Conservation (phyloP, 2,797 vertebrate species). For the Acanthurus leucopareius region DNA sequence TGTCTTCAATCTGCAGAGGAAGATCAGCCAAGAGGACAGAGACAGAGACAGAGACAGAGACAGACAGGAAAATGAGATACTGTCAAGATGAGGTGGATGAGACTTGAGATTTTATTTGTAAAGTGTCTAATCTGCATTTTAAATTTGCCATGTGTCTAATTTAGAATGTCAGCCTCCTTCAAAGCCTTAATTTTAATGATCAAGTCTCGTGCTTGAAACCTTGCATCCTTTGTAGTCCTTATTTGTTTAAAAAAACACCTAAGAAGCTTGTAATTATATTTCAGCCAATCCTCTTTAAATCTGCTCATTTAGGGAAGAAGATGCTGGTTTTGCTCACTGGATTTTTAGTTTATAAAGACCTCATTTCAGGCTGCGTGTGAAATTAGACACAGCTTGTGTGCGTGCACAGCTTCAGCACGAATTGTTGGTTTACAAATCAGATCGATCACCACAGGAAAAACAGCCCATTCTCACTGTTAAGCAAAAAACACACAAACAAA, state of each 20-base stretch:
- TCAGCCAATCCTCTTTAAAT: background rate
- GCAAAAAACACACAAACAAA: background rate
- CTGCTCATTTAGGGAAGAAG: background rate
- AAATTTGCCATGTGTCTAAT: background rate
- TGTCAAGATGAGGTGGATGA: background rate
- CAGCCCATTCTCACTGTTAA: background rate
- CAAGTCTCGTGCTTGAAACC: background rate
- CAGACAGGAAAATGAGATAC: background rate
- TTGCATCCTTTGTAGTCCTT: background rate
- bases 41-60: background rate
- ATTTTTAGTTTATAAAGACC: background rate
- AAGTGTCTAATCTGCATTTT: background rate
- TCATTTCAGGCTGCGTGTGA: background rate
- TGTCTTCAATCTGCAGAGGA: slow-evolving; percentile 92
- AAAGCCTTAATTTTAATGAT: background rate
- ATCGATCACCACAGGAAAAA: background rate
- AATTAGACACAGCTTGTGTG: background rate
- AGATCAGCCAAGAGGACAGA: background rate
- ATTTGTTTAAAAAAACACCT: background rate
- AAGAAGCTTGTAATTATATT: background rate
- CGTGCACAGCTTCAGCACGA: background rate
- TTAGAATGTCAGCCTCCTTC: background rate
- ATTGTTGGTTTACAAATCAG: background rate
- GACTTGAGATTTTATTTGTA: background rate
- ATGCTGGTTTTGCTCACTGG: background rate